These are phyloP conservation scores for Colaptes auratus DNA, from an alignment of 2,113 vertebrate species.

Conservation along the genomic window DNA sequence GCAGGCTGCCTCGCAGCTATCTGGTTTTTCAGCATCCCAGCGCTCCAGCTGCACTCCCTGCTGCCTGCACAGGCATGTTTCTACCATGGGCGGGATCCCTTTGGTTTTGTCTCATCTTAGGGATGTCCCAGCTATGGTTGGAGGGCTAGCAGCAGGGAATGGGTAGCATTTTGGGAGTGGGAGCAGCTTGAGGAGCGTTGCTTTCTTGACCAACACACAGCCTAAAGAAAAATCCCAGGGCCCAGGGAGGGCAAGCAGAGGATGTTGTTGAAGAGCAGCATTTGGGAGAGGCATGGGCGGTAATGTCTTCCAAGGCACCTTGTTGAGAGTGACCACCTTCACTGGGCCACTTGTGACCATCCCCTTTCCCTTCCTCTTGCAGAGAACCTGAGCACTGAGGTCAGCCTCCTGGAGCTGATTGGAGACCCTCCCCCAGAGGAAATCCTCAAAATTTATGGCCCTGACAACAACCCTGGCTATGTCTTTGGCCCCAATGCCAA, in stretches of 20 bases:
- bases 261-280: rapidly evolving
- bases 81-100: neutral
- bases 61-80: neutral
- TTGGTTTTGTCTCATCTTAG: neutral
- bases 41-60: neutral
- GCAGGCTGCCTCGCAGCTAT: rapidly evolving
- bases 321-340: neutral
- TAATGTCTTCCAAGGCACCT: neutral
- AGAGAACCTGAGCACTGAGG: slow-evolving; percentile 75
- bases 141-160: neutral
- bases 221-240: no score
- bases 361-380: slow-evolving; percentile 43
- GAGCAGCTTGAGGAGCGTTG: neutral
- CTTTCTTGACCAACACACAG: neutral
- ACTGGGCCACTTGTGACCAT: neutral
- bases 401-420: slow-evolving; percentile 88
- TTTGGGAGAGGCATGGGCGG: neutral
- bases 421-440: slow-evolving; percentile 85
- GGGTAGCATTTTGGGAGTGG: neutral
- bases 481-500: slow-evolving; percentile 81
- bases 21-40: neutral
- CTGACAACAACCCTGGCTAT: slow-evolving; percentile 78
- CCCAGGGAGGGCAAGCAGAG: rapidly evolving
- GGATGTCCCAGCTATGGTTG: neutral
- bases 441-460: slow-evolving; percentile 76